Conservation (phyloP, 2,888 invertebrate genomes). For the Petrolisthes cinctipes region DNA sequence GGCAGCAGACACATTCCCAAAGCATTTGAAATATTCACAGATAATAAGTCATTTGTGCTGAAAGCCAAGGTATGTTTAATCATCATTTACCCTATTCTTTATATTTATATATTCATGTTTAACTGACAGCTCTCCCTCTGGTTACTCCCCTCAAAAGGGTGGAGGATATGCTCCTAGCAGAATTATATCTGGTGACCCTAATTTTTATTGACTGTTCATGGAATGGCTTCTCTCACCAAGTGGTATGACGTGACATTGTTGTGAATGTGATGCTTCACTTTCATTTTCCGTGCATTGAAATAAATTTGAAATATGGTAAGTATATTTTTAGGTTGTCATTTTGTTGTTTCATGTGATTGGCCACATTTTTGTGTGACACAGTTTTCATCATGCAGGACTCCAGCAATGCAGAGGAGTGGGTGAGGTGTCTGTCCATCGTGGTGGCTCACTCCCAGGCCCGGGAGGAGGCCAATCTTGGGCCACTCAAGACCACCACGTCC, state of each 20-base stretch:
- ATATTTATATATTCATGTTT: no score
- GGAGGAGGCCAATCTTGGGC: slow-evolving; percentile 59
- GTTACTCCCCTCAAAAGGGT: no score
- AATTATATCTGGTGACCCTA: no score
- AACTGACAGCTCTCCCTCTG: no score
- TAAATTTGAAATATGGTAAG: neutral
- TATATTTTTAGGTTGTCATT: neutral
- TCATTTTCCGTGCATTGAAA: neutral
- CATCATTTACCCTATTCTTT: no score
- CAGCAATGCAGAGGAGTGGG: slow-evolving; percentile 95
- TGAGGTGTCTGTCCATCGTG: slow-evolving; percentile 92
- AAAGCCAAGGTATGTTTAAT: slow-evolving; percentile 79
- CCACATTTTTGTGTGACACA: neutral
- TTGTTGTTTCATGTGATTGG: neutral
- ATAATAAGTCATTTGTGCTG: slow-evolving; percentile 88
- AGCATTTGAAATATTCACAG: slow-evolving; percentile 95
- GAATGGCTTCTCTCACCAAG: no score
- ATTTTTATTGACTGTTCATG: no score
- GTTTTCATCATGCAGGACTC: slow-evolving; percentile 75
- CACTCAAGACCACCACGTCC: slow-evolving; percentile 58
- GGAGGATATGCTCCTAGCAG: no score
- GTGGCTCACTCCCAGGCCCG: slow-evolving; percentile 86
- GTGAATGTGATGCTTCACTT: neutral
- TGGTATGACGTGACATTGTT: neutral
- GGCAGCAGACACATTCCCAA: slow-evolving; percentile 92